Evolutionary conservation across 1,140 invertebrate species (phyloP).

Genomic region (Panagrolaimus sp.): DNA sequence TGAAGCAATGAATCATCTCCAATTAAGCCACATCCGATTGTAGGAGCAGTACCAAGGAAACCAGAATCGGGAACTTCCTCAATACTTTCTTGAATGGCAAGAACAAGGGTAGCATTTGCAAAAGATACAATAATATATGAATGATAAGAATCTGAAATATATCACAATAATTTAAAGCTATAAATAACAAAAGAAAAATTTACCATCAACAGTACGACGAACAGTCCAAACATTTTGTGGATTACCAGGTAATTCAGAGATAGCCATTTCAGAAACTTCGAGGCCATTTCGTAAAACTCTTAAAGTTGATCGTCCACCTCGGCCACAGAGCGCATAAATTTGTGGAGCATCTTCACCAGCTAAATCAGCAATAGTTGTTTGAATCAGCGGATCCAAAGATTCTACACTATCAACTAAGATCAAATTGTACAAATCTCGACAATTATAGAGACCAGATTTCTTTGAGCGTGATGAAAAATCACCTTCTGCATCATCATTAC

Average conservation of each 20-base stretch:
- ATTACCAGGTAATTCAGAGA: conserved; percentile 94
- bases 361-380: conserved; percentile 65
- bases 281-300: conserved; percentile 85
- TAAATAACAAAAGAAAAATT: too few species aligned
- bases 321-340: conserved; percentile 87
- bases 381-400: conserved; percentile 86
- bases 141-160: conserved; percentile 94
- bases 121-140: conserved; percentile 99
- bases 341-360: conserved; percentile 98
- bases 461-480: conserved; percentile 97
- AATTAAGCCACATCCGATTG: conserved; percentile 87
- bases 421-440: conserved; percentile 83
- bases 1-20: conserved; percentile 96
- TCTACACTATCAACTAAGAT: conserved; percentile 96
- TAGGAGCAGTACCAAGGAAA: conserved; percentile 94
- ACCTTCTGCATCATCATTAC: conserved; percentile 97
- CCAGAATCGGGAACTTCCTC: conserved; percentile 99
- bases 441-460: conserved; percentile 98
- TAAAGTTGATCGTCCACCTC: conserved; percentile 84
- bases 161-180: too few species aligned
- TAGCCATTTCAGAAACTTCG: conserved; percentile 97
- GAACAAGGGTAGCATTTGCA: conserved; percentile 95
- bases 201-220: conserved; percentile 86
- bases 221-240: conserved; percentile 99
- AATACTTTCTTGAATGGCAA: conserved; percentile 98